phyloP scores from a whole-genome alignment of 2,888 invertebrate genomes.

The Cryptosula pallasiana region DNA sequence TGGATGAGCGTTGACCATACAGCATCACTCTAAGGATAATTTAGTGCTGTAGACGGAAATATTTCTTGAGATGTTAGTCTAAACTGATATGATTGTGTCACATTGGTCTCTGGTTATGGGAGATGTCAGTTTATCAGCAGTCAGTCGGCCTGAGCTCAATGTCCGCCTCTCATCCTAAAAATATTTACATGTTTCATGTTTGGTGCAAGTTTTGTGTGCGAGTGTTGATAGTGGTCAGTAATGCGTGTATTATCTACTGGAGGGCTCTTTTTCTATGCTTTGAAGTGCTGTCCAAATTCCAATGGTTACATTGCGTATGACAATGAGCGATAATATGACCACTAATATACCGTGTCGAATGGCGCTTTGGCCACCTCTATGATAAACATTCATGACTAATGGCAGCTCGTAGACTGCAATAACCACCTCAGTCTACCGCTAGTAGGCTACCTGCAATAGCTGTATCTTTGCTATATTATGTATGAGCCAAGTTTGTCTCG shows the following conservation, averaged over 20 bases:
- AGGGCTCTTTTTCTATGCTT: conserved; percentile 11
- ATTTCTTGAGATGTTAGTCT: neutral
- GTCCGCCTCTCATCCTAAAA: neutral
- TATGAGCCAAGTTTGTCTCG: too few relatives aligned
- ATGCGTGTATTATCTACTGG: neutral
- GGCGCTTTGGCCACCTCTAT: neutral
- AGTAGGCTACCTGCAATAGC: too few relatives aligned
- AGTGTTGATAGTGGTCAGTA: conserved; percentile 12
- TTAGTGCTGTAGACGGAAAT: neutral
- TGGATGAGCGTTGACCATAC: too few relatives aligned
- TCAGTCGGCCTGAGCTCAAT: neutral
- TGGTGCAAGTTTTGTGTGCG: conserved; percentile 10
- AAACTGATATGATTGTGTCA: neutral
- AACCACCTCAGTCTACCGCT: too few relatives aligned
- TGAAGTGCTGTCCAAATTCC: conserved; percentile 2
- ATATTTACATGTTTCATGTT: neutral
- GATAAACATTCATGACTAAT: too few relatives aligned
- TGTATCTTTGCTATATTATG: too few relatives aligned
- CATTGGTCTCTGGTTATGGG: neutral
- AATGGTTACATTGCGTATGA: neutral
- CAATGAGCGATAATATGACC: neutral
- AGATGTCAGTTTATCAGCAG: neutral
- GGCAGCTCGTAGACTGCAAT: too few relatives aligned
- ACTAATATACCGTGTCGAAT: neutral
- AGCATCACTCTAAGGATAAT: neutral